Evolutionary conservation across 1,140 invertebrate species (phyloP).

Genomic region (Diplogasteroides magnus): DNA sequence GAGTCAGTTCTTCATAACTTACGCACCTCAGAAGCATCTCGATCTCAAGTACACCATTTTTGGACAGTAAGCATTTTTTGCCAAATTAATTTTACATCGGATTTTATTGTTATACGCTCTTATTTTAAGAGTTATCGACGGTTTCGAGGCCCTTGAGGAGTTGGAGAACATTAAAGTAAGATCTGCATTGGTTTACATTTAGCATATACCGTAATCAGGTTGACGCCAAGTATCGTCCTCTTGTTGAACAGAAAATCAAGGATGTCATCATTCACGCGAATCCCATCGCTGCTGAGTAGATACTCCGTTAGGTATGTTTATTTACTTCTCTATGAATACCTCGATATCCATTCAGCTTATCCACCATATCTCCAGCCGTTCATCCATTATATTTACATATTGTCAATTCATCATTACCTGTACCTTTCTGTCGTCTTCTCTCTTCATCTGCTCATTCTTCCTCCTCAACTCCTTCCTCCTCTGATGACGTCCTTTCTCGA

Average conservation of each 20-base stretch:
- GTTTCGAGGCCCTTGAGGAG: constrained; percentile 88
- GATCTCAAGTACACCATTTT: constrained; percentile 95
- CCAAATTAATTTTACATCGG: constrained; percentile 6
- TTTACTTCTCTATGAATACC: too few relatives aligned
- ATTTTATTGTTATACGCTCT: constrained; percentile 8
- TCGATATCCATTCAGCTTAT: too few relatives aligned
- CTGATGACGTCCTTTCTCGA: constrained; percentile 15
- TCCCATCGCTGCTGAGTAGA: constrained; percentile 39
- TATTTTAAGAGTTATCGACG: constrained; percentile 84
- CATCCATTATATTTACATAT: too few relatives aligned
- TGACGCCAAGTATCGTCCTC: constrained; percentile 46
- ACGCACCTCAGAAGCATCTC: constrained; percentile 84
- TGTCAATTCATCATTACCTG: constrained; percentile 2
- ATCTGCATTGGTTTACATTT: constrained; percentile 63
- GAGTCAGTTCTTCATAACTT: constrained; percentile 96
- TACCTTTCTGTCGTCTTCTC: neutral
- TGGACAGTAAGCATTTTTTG: constrained; percentile 70
- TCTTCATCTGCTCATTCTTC: constrained; percentile 3
- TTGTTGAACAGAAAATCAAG: constrained; percentile 50
- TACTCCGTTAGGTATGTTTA: neutral
- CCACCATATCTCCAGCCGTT: too few relatives aligned
- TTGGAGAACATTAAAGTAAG: constrained; percentile 87
- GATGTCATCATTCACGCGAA: constrained; percentile 54
- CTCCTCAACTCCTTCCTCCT: constrained; percentile 16
- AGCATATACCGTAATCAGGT: neutral